Base-by-base conservation (phyloP, 1,140 invertebrate species). In the Drosophila pectinifera region DNA sequence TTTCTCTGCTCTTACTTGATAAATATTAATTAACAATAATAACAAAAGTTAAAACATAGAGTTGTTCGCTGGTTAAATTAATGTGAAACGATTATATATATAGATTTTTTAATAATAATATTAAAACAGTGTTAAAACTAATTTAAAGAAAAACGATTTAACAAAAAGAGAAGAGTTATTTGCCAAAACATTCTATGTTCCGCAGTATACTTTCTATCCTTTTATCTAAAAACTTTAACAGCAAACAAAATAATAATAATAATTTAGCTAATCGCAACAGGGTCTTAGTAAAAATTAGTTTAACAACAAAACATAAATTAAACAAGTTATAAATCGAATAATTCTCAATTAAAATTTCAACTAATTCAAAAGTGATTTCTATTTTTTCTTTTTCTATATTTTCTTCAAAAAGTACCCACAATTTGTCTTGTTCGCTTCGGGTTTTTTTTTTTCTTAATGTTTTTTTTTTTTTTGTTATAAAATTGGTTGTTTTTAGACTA, bases 1-100 rank as follows among this genome's bases (percentile, higher is more conserved):
- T 56, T 58, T 48, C 43, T 56, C 22, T 53, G 31, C 62, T 65
- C 65, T 58, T 78, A 73, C 36, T 72, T 31, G 26, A 75, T 86
- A 86, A 86, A 86, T 86, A 88, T 86, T 86, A 86, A 82, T 86
- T 86, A 88, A 86, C 80, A 86, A 65, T 74, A 51, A 81, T 86
- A 86, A 85, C 78, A 86, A 75, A 69, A 86, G 67, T 73, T 74
- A 80, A 85, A 84, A 88, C 79, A 67, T 75, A 75, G 51, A 75
- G 49, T 70, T 86, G 67, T 82, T 51, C 48, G 31, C 49, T 58
- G 61, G 65, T 88, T 83, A 86, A 88, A 82, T 82, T 73, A 88
- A 78, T 79, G 65, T 70, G 67, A 70, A 70, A 65, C 62, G n/a
- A 24, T 46, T 51, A 51, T 20, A 34, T 51, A 51, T 49, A 49